Evolutionary conservation across 2,113 vertebrate genomes (phyloP), one percentile per base, ranked within the genome.

Genomic region (Isichthys henryi): DNA sequence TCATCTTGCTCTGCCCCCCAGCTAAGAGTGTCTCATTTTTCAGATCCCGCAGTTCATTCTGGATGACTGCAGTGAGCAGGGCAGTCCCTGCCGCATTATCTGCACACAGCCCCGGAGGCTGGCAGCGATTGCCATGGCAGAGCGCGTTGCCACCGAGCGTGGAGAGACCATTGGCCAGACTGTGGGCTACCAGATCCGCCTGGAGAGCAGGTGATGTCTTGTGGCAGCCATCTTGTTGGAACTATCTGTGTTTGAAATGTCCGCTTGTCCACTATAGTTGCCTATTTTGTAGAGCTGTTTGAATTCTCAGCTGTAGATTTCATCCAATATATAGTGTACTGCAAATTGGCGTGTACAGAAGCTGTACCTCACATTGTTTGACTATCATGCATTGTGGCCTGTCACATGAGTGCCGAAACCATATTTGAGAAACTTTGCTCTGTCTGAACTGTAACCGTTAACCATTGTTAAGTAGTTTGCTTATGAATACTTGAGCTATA

Each of bases 21-120:
- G 21, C 45, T 84, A 27, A 45, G 5, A 2, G 7, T 48, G 82
- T 84, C 21, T 0, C 82, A 21, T 84, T 84, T 19, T 95, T 10
- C 93, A 99, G 98, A 98, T 99, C 84, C 97, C 98, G 85, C 98
- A 99, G 94, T 99, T 98, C 91, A 94, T 99, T 88, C 95, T 99
- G 92, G 98, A 99, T 3, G 97, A 98, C 77, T 97, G 96, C 90
- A 96, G 93, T 92, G 94, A 91, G 91, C 97, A 93, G 50, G 94
- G 96, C 87, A 96, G 94, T 58, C 95, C 97, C 0, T 99, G 98
- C 92, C 96, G 97, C 90, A 97, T 99, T 93, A 97, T 99, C 93
- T 99, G 98, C 94, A 98, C 98, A 45, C 98, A 99, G 88, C 98
- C 98, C 88, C 94, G 98, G 92, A 96, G 97, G 27, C 95, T 99